These are phyloP conservation scores for Tupiocoris notatus DNA, from an alignment of 2,888 invertebrate species.

Conservation along the genomic window DNA sequence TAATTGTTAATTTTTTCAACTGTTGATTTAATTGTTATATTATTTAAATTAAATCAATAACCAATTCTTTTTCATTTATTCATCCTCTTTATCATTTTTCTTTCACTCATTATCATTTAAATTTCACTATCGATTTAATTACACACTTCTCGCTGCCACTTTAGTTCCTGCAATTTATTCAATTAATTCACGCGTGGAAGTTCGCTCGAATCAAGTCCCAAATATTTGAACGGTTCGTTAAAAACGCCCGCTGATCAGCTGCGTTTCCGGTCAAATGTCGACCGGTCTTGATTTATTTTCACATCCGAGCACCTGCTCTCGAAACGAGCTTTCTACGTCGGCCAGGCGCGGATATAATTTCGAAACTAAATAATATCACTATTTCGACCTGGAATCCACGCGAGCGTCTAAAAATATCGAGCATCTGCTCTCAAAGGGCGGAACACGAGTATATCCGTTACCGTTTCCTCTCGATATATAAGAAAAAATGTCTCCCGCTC, in stretches of 20 bases:
- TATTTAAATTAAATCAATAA: no score
- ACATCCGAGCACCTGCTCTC: background rate
- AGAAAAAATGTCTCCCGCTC: background rate
- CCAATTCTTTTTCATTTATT: no score
- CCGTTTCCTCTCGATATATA: background rate
- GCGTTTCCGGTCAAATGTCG: background rate
- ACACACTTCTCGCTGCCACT: no score
- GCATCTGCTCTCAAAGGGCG: background rate
- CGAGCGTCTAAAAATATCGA: background rate
- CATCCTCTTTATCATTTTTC: no score
- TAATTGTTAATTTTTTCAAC: no score
- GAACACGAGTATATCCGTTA: background rate
- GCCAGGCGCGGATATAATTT: background rate
- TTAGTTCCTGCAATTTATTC: no score
- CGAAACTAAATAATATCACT: background rate
- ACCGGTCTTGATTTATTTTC: background rate
- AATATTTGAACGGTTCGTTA: background rate
- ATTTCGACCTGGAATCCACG: background rate
- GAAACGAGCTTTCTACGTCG: background rate
- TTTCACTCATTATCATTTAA: no score
- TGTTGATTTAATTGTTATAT: no score
- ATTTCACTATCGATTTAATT: no score
- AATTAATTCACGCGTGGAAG: no score
- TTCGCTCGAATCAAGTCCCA: no score
- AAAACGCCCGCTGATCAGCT: background rate